phyloP scores from a whole-genome alignment of 2,888 invertebrate genomes.

The Orchesella flavescens region DNA sequence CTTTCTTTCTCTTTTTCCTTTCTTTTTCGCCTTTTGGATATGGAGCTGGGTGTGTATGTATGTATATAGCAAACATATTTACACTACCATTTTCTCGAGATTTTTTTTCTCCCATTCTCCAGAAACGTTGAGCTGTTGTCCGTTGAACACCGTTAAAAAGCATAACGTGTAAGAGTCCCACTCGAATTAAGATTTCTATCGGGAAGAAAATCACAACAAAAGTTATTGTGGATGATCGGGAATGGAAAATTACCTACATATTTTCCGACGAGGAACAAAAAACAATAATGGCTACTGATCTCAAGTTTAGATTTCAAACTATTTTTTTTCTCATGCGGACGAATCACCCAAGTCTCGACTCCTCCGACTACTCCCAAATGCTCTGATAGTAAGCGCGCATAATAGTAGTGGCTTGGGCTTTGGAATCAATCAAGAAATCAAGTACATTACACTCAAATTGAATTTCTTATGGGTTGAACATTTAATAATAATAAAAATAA shows the following conservation, averaged over 20 bases:
- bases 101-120: neutral
- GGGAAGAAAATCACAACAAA: neutral
- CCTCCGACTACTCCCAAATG: no score
- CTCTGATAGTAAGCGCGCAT: no score
- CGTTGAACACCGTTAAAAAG: neutral
- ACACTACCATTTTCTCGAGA: neutral
- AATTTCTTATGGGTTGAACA: no score
- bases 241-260: neutral
- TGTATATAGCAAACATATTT: neutral
- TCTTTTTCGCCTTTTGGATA: constrained; percentile 14
- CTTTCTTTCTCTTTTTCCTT: constrained; percentile 44
- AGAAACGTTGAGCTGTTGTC: neutral
- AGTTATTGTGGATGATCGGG: constrained; percentile 4
- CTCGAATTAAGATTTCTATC: constrained; percentile 7
- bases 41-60: neutral
- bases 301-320: no score
- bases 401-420: no score
- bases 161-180: neutral
- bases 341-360: no score
- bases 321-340: no score
- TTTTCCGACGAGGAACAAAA: neutral
- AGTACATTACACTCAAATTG: no score
- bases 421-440: no score
- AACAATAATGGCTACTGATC: neutral
- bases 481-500: no score